Conservation (phyloP, 2,113 vertebrate genomes). For the Trichechus manatus region DNA sequence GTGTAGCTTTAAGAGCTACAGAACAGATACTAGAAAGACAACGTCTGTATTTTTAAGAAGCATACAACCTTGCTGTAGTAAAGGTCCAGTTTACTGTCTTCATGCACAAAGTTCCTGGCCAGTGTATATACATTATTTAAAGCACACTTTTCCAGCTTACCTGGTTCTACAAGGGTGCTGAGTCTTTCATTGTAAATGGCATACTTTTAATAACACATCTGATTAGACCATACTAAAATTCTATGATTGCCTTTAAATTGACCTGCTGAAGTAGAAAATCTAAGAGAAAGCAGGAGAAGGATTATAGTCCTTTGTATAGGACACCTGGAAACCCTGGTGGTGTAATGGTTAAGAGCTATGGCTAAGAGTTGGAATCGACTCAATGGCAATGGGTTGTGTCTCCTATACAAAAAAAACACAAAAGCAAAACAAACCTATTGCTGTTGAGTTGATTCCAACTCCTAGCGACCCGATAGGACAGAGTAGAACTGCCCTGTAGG, state of each 20-base stretch:
- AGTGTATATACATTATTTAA: conserved; percentile 3
- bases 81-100: conserved; percentile 4
- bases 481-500: too few relatives aligned
- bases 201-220: too few relatives aligned
- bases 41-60: background rate
- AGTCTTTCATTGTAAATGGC: background rate
- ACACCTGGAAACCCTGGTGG: too few relatives aligned
- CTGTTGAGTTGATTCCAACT: too few relatives aligned
- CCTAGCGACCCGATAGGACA: too few relatives aligned
- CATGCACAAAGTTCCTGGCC: background rate
- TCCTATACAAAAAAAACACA: too few relatives aligned
- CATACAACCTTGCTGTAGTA: background rate
- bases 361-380: too few relatives aligned
- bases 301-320: rapidly evolving
- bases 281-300: too few relatives aligned
- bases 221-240: background rate
- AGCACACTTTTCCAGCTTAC: background rate
- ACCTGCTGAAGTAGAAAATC: background rate
- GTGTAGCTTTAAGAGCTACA: background rate
- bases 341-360: too few relatives aligned
- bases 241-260: rapidly evolving
- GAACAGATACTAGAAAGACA: conserved; percentile 47
- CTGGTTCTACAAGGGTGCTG: background rate
- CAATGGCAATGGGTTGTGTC: too few relatives aligned
- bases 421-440: too few relatives aligned